Conservation (phyloP, 2,797 vertebrate genomes). For the Florisuga fusca region DNA sequence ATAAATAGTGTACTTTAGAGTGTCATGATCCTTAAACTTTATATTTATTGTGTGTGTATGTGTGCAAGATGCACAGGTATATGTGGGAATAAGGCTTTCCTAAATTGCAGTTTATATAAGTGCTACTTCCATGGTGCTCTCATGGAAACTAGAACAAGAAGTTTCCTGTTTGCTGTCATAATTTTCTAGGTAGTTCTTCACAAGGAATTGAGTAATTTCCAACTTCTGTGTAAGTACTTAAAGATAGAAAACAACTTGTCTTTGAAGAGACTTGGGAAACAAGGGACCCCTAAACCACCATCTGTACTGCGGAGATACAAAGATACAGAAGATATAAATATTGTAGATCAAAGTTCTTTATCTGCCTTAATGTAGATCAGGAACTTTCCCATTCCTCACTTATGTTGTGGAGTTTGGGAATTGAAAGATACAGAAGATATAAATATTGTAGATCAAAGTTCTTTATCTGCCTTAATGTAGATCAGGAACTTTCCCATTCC, state of each 20-base stretch:
- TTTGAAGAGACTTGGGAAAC: not conserved
- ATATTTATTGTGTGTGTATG: not conserved
- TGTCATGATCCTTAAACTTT: not conserved
- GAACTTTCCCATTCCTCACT: not conserved
- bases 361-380: not conserved
- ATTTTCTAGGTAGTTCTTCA: not conserved
- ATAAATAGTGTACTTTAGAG: not conserved
- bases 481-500: not conserved
- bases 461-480: not conserved
- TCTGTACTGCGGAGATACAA: not conserved
- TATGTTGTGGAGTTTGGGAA: not conserved
- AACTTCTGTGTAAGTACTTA: not conserved
- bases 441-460: not conserved
- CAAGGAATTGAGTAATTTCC: not conserved
- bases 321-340: not conserved
- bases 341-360: not conserved
- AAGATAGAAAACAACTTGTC: not conserved
- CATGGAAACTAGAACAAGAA: not conserved
- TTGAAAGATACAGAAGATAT: not conserved
- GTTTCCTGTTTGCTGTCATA: not conserved
- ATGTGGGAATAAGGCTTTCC: not conserved
- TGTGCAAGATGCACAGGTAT: not conserved
- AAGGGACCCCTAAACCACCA: not conserved
- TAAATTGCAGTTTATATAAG: not conserved
- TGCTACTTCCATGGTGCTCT: not conserved